Evolutionary conservation across 2,113 vertebrate genomes (phyloP).

Genomic region (Halcyon malimbica): DNA sequence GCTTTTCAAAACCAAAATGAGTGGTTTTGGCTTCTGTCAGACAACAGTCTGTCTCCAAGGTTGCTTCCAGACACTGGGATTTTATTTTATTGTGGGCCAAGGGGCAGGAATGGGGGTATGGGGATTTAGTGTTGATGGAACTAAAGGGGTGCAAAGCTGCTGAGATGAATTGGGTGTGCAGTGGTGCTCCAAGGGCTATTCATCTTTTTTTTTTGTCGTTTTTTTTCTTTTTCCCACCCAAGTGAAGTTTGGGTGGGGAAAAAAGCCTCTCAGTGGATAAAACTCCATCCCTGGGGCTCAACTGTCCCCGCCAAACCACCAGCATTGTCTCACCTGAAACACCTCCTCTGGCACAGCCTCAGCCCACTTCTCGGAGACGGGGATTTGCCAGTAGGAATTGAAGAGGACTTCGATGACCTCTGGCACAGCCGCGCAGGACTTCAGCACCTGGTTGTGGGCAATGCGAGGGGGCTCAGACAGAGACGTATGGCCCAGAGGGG

Average conservation of each 20-base stretch:
- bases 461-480: not conserved
- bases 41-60: not conserved
- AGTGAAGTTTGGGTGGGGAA: not conserved
- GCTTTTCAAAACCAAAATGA: not conserved
- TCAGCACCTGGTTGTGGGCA: conserved; percentile 62
- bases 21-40: not conserved
- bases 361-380: conserved; percentile 60
- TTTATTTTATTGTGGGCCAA: not conserved
- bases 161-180: rapidly evolving
- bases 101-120: not conserved
- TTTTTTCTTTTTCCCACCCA: rapidly evolving
- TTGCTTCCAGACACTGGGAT: not conserved
- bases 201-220: not conserved
- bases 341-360: conserved; percentile 64
- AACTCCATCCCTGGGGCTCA: not conserved
- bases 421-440: conserved; percentile 42
- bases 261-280: not conserved
- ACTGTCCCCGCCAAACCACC: rapidly evolving
- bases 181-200: not conserved
- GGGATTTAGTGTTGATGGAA: not conserved
- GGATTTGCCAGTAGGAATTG: conserved; percentile 76
- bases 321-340: conserved; percentile 32
- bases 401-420: conserved; percentile 74
- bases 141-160: not conserved
- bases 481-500: too few relatives aligned